These are phyloP conservation scores for Darevskia nairensis DNA, from an alignment of 2,797 vertebrate species.

Conservation along the genomic window DNA sequence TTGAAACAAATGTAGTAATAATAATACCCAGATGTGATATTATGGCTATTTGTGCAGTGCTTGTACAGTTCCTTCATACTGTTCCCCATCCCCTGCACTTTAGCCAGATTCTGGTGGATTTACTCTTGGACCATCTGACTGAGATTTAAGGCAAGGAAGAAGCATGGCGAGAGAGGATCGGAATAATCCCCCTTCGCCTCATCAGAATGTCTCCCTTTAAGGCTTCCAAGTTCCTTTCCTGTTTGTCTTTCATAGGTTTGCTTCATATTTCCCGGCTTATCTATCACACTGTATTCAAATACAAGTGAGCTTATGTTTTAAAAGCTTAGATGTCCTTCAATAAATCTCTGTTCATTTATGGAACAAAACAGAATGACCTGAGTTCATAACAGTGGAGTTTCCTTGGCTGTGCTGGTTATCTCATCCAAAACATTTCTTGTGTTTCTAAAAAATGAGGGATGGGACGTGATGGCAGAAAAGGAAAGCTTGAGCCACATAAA, in stretches of 20 bases:
- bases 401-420: conserved; percentile 51
- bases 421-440: conserved; percentile 51
- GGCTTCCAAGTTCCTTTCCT: conserved; percentile 25
- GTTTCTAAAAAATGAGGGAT: conserved; percentile 12
- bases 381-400: conserved; percentile 28
- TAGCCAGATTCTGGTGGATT: background rate
- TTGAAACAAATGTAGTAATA: no score
- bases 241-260: conserved; percentile 29
- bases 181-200: background rate
- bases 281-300: conserved; percentile 41
- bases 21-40: background rate
- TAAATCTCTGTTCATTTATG: conserved; percentile 47
- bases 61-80: background rate
- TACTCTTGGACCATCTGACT: background rate
- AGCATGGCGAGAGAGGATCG: background rate
- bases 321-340: conserved; percentile 43
- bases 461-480: background rate
- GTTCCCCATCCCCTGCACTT: no score
- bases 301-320: conserved; percentile 44
- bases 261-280: conserved; percentile 22
- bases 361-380: conserved; percentile 58
- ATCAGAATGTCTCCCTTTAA: conserved; percentile 29
- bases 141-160: background rate
- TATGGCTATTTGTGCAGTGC: no score
- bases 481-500: background rate